Evolutionary conservation across 35 echinoderm and acorn worm species (phyloP), one percentile per base, ranked within the genome.

Genomic region (Apostichopus parvimensis): DNA sequence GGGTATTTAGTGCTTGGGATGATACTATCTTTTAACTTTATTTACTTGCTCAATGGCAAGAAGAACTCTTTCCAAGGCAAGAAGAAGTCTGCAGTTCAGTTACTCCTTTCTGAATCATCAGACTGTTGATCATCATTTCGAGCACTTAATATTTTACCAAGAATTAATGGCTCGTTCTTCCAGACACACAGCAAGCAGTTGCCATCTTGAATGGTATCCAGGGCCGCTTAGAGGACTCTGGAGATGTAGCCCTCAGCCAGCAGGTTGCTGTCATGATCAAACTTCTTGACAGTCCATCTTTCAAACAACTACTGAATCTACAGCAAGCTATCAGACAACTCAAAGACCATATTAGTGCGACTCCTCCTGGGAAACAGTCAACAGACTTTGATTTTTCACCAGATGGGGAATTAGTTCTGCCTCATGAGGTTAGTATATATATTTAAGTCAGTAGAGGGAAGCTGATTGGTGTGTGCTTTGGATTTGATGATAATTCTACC

Each of bases 151-250:
- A 45, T 45, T 45, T 45, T 45, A 45, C 34, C 34, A 45, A 45
- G 34, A 45, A 4, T 45, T 45, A 45, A 61, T 61, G 58, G 70
- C 70, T 73, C 15, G 71, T 75, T 75, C 70, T 73, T 90, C 0
- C 90, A 99, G 97, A 99, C 86, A 96, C 95, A 25, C 91, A 99
- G 68, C 91, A 95, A 81, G 97, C 97, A n/a, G 93, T 99, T 6
- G 87, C 81, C 54, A 77, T 99, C n/a, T 89, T 99, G 76, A 87
- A 94, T 55, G 81, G 92, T 52, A 91, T 99, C 76, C 97, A 99
- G 73, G 92, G 64, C 1, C 80, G 88, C 73, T 86, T 99, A 20
- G 64, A 72, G 18, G 90, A 92, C 14, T 84, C 95, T 14, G 97
- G 93, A 53, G 95, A 99, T 56, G 87, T 77, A 12, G 93, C 92